phyloP scores from a whole-genome alignment of 2,113 vertebrate species.

The Neopipo cinnamomea region DNA sequence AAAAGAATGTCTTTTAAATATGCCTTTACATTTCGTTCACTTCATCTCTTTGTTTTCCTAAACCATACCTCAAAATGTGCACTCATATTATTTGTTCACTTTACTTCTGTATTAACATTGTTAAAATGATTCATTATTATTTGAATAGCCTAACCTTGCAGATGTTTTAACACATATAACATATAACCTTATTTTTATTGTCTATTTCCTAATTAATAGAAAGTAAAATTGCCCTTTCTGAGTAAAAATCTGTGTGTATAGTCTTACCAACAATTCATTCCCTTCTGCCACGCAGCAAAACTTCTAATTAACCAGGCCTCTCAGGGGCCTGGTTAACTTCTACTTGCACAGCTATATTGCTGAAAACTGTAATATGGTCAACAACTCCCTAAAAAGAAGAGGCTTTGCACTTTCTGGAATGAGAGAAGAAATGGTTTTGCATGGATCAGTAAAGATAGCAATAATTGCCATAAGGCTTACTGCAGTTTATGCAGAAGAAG shows the following conservation, averaged over 20 bases:
- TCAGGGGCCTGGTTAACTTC: slow-evolving; percentile 50
- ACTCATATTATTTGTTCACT: neutral
- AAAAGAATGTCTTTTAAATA: neutral
- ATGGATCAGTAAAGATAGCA: slow-evolving; percentile 65
- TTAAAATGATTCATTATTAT: neutral
- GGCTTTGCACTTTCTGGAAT: slow-evolving; percentile 40
- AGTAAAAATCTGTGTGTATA: neutral
- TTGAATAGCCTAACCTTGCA: neutral
- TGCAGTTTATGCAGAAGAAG: slow-evolving; percentile 60
- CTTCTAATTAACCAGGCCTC: slow-evolving; percentile 45
- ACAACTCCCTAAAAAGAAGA: slow-evolving; percentile 49
- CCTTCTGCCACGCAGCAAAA: slow-evolving; percentile 13
- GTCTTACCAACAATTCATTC: slow-evolving; percentile 15
- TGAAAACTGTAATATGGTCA: slow-evolving; percentile 39
- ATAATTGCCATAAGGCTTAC: slow-evolving; percentile 62
- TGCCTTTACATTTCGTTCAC: neutral
- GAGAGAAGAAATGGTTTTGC: slow-evolving; percentile 54
- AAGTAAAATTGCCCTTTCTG: slow-evolving; percentile 13
- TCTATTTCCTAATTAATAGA: neutral
- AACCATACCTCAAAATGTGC: neutral
- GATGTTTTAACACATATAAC: neutral
- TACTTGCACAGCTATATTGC: slow-evolving; percentile 32
- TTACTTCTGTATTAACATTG: neutral
- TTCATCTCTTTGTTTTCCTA: neutral
- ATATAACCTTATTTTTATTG: neutral